Base-by-base conservation (phyloP, 2,888 invertebrate genomes). In the Chrysolina haemoptera region DNA sequence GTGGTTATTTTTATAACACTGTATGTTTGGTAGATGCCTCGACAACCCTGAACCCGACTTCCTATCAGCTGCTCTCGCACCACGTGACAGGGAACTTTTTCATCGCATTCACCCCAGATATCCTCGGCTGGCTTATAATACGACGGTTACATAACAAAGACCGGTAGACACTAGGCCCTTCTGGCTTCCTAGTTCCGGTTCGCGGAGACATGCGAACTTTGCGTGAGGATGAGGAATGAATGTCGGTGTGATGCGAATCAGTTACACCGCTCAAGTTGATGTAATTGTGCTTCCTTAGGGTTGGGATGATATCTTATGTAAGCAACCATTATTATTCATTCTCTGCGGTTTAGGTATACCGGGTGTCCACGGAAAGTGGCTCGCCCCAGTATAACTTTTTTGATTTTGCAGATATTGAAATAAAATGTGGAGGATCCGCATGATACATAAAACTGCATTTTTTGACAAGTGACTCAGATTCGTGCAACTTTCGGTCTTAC, bases 21-120 rank as follows among this genome's bases (percentile, higher is more conserved):
- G 22, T 59, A n/a, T 53, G 68, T 72, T 72, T 62, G 40, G 43
- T 50, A 40, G 50, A 67, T 62, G 67, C 41, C 67, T 50, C 53
- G 50, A 67, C 43, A 71, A 68, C 59, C 50, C 48, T 18, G 20
- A 35, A 67, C 50, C 20, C 59, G 27, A 71, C 72, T 75, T 75
- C 72, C 72, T 66, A 75, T 75, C 75, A 75, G 75, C 75, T 75
- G 75, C 69, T 71, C 9, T 35, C 22, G 40, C 43, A 71, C 68
- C 65, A 70, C 64, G 55, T 62, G 63, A 70, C 70, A 16, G 67
- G 62, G 67, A 67, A 50, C 40, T 55, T 67, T 67, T 67, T 67
- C 53, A 59, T 59, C 59, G 27, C 40, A 67, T 14, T 18, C 67
- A 67, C 67, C 67, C 67, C 66, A 35, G n/a, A 20, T 35, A 67